Evolutionary conservation across 2,113 vertebrate genomes (phyloP), one percentile per base, ranked within the genome.

Genomic region (Corythoichthys haematopterus): DNA sequence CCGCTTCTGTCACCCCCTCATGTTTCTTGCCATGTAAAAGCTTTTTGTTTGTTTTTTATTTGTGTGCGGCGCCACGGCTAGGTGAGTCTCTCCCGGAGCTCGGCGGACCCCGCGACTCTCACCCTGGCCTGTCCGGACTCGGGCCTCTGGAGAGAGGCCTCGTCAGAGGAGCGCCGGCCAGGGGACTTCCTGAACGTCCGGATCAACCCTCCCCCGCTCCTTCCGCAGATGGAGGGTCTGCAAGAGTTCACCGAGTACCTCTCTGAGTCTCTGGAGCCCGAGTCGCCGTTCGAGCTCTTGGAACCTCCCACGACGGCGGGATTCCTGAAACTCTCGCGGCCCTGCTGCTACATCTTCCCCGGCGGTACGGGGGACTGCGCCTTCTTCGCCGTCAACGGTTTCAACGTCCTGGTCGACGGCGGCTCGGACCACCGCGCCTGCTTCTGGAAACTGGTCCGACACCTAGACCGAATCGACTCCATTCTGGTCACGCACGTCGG

Each of bases 281-380:
- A 88, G 0, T 94, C 93, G 0, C 94, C 94, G 36, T 98, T 99
- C 0, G 93, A 96, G 58, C 91, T 98, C n/a, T 90, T 98, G 14
- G 94, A 97, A 82, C 94, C 96, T 0, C 96, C 96, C 0, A 90
- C 90, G 40, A 94, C 94, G 0, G 94, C 94, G 0, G 97, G 96
- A 0, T 98, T 99, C 86, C 89, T 99, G 48, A 94, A 97, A 64
- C 92, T 99, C 2, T 94, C 93, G 3, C 93, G 91, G 37, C 96
- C 97, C 0, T 99, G 97, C 91, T 99, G 97, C 93, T 99, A 99
- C 62, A 83, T 99, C 66, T 99, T 99, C 79, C 97, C 97, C 0
- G 97, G 95, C 0, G 96, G 97, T 6, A 84, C 93, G 1, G 97
- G 97, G 0, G 96, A 98, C 52, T 92, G 93, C 0, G 96, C 97